phyloP scores from a whole-genome alignment of 2,888 invertebrate species.

The Cetonia aurata region DNA sequence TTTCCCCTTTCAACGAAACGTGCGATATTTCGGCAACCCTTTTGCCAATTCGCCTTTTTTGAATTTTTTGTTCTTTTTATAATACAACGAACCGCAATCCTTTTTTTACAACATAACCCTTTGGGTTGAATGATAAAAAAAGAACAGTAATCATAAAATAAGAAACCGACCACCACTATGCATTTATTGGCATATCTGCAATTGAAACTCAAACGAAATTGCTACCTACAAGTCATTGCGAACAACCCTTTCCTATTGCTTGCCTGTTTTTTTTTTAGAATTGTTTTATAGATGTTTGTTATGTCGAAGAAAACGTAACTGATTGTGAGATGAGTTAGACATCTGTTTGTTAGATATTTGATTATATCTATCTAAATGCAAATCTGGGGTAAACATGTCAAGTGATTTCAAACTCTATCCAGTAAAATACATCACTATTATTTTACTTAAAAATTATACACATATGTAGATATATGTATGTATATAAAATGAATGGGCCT shows the following conservation, averaged over 20 bases:
- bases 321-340: too few relatives aligned
- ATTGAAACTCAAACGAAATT: slow-evolving; percentile 1
- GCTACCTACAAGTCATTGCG: slow-evolving; percentile 2
- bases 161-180: neutral
- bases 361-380: too few relatives aligned
- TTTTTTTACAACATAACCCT: slow-evolving; percentile 11
- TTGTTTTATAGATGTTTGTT: neutral
- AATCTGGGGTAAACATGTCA: too few relatives aligned
- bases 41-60: slow-evolving; percentile 13
- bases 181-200: slow-evolving; percentile 23
- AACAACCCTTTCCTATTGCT: slow-evolving; percentile 7
- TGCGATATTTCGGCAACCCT: slow-evolving; percentile 15
- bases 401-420: too few relatives aligned
- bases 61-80: neutral
- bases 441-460: too few relatives aligned
- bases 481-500: too few relatives aligned
- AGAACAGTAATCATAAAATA: slow-evolving; percentile 3
- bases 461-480: too few relatives aligned
- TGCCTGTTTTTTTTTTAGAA: neutral
- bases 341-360: too few relatives aligned
- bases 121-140: neutral
- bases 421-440: too few relatives aligned
- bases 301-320: neutral
- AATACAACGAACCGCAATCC: slow-evolving; percentile 12
- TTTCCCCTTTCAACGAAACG: slow-evolving; percentile 1